Conservation (phyloP, 2,113 vertebrate genomes). For the Rhabdornis inornatus region DNA sequence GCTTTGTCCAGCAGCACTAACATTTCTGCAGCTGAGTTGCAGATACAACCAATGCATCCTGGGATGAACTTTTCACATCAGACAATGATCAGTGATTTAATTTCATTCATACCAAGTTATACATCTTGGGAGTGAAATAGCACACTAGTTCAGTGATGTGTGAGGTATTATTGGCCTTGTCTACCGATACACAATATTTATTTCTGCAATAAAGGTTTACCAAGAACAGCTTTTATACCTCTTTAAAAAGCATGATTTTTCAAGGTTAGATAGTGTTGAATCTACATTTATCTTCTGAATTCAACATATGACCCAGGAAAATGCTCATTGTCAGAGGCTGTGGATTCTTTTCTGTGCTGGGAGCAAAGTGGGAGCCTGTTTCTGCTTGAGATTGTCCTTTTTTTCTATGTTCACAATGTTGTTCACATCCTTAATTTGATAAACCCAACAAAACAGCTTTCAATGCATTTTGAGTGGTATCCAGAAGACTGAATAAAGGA, state of each 20-base stretch:
- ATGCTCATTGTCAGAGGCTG: not conserved
- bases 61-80: not conserved
- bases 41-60: fast-evolving
- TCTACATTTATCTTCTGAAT: not conserved
- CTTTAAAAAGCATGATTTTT: not conserved
- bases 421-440: not conserved
- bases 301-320: not conserved
- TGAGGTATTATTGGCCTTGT: not conserved
- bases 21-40: not conserved
- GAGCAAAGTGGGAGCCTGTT: not conserved
- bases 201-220: not conserved
- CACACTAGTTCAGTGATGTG: not conserved
- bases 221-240: not conserved
- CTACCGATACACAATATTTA: not conserved
- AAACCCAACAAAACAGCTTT: not conserved
- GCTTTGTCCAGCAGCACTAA: not conserved
- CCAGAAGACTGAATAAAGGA: not conserved
- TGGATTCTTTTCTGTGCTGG: not conserved
- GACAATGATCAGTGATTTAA: not conserved
- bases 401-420: not conserved
- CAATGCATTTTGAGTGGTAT: not conserved
- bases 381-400: not conserved
- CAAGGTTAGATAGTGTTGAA: not conserved
- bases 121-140: not conserved
- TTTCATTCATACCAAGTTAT: not conserved